These are phyloP conservation scores for Danio jaintianensis DNA, from an alignment of 2,797 vertebrate species.

Conservation along the genomic window DNA sequence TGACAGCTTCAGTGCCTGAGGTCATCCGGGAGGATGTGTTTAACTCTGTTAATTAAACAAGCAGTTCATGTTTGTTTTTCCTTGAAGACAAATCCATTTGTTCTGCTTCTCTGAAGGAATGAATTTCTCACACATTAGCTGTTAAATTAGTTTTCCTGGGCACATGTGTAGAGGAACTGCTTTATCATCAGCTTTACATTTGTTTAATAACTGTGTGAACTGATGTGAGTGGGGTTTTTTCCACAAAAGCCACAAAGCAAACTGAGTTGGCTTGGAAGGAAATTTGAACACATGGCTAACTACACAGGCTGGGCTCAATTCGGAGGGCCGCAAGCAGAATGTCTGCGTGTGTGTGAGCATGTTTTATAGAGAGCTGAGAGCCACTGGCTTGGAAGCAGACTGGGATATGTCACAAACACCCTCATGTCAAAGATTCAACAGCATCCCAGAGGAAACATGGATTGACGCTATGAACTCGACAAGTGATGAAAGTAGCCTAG, in stretches of 20 bases:
- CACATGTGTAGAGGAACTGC: neutral
- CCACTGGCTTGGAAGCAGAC: slow-evolving; percentile 74
- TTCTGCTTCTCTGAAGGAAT: slow-evolving; percentile 4
- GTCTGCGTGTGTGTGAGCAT: slow-evolving; percentile 58
- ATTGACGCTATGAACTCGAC: slow-evolving; percentile 90
- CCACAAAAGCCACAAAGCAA: slow-evolving; percentile 28
- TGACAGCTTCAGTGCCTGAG: slow-evolving; percentile 58
- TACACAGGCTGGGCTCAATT: slow-evolving; percentile 40
- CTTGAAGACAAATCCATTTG: slow-evolving; percentile 37
- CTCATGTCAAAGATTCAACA: slow-evolving; percentile 83
- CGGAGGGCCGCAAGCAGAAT: slow-evolving; percentile 65
- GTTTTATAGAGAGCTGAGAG: slow-evolving; percentile 80
- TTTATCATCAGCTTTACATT: slow-evolving; percentile 31
- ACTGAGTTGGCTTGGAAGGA: slow-evolving; percentile 33
- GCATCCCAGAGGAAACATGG: slow-evolving; percentile 91
- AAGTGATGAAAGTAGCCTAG: slow-evolving; percentile 94
- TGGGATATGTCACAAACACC: slow-evolving; percentile 90
- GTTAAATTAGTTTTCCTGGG: neutral
- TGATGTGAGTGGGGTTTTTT: neutral
- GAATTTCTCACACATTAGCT: neutral
- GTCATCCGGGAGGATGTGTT: slow-evolving; percentile 54
- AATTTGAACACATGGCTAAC: slow-evolving; percentile 63
- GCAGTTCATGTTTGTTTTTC: slow-evolving; percentile 41
- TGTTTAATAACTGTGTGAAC: slow-evolving; percentile 20
- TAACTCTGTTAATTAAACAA: slow-evolving; percentile 58